Base-by-base conservation (phyloP, 1,140 invertebrate genomes). In the Drosophila mauritiana region DNA sequence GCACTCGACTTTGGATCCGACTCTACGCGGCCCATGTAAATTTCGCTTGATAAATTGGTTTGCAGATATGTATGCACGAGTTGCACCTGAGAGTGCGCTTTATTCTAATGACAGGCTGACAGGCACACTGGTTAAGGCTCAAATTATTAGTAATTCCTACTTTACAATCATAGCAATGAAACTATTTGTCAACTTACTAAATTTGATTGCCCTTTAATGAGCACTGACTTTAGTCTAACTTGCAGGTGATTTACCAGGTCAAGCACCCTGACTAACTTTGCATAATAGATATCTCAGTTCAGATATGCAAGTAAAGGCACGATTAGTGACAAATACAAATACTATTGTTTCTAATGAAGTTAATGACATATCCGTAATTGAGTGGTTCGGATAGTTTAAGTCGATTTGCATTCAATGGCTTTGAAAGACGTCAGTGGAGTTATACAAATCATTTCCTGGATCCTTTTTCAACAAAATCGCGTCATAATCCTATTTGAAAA, bases 11-110 rank as follows among this genome's bases (percentile, higher is more conserved):
- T 58, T 36, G 52, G 25, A 31, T 31, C 8, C 8, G 31, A 31
- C 31, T 10, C 69, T 53, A 63, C 49, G 34, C 45, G 49, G 43
- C 48, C 43, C 43, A 80, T 42, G 59, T 64, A 55, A 11, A 53
- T 37, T 70, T 62, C 43, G 65, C 58, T 58, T 76, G 62, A 84
- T 84, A 73, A 80, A 85, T 84, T 52, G 76, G 49, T 61, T 57
- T 68, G 59, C 63, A 84, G 78, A 65, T 72, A 70, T 80, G 78
- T 72, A 70, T 80, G 78, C 77, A 69, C 72, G 63, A 80, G 59
- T 58, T 80, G 63, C 78, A 86, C 51, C 77, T 85, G 78, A 69
- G 67, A 85, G 59, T 85, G 73, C 73, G 68, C 73, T 81, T 68
- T 59, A 75, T 67, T 78, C 57, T 57, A 75, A 81, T 81, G 82